A percentile compares a stretch with the other conserved stretches of the same genome.
These are phyloP conservation scores for Copidosoma aretas DNA, from an alignment of 2,888 invertebrate genomes.

Conservation along the genomic window DNA sequence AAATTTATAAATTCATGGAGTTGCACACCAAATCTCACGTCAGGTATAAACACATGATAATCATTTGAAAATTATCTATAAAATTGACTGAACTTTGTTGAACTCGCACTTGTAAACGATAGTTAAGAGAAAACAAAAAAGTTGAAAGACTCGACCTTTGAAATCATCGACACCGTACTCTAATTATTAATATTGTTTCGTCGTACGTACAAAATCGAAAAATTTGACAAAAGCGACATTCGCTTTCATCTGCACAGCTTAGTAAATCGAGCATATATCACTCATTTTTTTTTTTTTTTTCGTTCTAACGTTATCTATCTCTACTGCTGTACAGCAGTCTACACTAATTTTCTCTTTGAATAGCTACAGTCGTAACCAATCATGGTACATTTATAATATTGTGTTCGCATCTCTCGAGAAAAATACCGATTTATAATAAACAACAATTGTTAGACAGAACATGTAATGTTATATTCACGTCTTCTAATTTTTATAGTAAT, in stretches of 20 bases:
- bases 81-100: too few species aligned
- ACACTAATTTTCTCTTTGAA: constrained; percentile 30
- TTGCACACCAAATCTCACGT: background rate
- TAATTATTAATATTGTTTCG: background rate
- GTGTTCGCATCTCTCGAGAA: constrained; percentile 11
- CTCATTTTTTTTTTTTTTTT: background rate
- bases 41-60: background rate
- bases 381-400: constrained; percentile 24
- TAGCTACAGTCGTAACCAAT: constrained; percentile 35
- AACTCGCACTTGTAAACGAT: too few species aligned
- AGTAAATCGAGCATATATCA: constrained; percentile 12
- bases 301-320: too few species aligned
- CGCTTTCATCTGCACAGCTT: background rate
- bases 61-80: too few species aligned
- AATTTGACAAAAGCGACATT: background rate
- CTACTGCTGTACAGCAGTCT: constrained; percentile 24
- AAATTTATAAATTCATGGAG: too few species aligned
- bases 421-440: constrained; percentile 49
- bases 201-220: too few species aligned
- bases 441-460: constrained; percentile 49
- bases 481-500: too few species aligned
- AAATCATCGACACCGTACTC: too few species aligned
- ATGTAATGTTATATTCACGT: constrained; percentile 5
- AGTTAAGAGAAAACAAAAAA: too few species aligned
- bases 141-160: too few species aligned